phyloP scores from a whole-genome alignment of 2,888 invertebrate species.

The Leptothorax acervorum region DNA sequence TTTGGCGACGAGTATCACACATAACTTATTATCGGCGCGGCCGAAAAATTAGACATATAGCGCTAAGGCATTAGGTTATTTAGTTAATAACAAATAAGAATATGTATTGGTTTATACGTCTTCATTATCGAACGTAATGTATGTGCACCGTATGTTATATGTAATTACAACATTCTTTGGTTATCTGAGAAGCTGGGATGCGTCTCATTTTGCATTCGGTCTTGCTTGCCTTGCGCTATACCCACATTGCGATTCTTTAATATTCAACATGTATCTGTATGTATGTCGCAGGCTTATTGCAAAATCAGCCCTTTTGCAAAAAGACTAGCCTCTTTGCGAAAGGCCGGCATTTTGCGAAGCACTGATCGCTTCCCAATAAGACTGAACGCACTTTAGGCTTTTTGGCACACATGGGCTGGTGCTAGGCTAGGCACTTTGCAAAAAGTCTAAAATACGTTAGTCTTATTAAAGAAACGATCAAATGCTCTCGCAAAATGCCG shows the following conservation, averaged over 20 bases:
- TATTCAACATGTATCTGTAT: background rate
- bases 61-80: background rate
- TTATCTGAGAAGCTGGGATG: background rate
- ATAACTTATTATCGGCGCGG: background rate
- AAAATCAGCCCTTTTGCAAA: no score
- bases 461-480: no score
- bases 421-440: no score
- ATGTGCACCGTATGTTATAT: background rate
- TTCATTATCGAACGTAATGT: background rate
- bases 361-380: no score
- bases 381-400: no score
- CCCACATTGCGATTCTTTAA: background rate
- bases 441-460: no score
- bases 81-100: background rate
- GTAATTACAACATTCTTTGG: background rate
- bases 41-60: background rate
- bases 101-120: background rate
- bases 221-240: background rate
- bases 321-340: no score
- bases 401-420: no score
- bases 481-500: no score
- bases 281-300: no score
- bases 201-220: background rate
- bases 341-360: no score
- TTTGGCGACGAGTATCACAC: background rate